phyloP scores from a whole-genome alignment of 2,888 invertebrate species.

The Strigamia maritima region DNA sequence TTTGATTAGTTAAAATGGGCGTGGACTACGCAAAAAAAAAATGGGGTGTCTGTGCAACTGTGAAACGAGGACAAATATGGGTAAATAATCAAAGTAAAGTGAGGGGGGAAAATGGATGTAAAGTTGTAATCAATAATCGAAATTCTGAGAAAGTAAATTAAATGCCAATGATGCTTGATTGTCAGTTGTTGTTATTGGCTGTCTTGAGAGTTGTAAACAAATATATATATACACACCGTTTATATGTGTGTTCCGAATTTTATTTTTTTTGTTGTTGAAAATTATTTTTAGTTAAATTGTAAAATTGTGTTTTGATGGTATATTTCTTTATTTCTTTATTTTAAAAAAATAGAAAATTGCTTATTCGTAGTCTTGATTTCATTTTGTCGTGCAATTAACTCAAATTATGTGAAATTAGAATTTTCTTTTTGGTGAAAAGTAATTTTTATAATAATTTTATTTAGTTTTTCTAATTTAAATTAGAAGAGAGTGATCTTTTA shows the following conservation, averaged over 20 bases:
- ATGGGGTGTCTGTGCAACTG: not conserved
- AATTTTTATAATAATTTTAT: not conserved
- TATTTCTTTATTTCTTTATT: too few species aligned
- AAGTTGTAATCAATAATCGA: not conserved
- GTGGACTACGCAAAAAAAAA: not conserved
- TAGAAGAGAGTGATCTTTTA: slow-evolving; percentile 7
- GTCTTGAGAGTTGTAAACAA: not conserved
- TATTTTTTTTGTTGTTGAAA: not conserved
- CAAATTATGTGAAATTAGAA: not conserved
- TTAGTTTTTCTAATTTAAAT: not conserved
- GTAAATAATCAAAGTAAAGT: not conserved
- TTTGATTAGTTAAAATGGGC: not conserved
- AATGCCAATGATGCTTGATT: not conserved
- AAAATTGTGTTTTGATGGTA: too few species aligned
- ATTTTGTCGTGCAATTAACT: too few species aligned
- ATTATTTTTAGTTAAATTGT: not conserved
- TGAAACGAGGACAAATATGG: not conserved
- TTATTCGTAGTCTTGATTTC: too few species aligned
- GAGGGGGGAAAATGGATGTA: not conserved
- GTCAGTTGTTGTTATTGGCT: too few species aligned
- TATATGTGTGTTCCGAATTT: not conserved
- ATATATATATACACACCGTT: too few species aligned
- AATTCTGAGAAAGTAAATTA: not conserved
- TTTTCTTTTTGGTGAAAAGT: not conserved
- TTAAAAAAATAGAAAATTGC: too few species aligned